Percentiles rank a stretch among this genome's conserved stretches.
phyloP scores from a whole-genome alignment of 2,888 invertebrate species.

The Ornithoptera priamus region DNA sequence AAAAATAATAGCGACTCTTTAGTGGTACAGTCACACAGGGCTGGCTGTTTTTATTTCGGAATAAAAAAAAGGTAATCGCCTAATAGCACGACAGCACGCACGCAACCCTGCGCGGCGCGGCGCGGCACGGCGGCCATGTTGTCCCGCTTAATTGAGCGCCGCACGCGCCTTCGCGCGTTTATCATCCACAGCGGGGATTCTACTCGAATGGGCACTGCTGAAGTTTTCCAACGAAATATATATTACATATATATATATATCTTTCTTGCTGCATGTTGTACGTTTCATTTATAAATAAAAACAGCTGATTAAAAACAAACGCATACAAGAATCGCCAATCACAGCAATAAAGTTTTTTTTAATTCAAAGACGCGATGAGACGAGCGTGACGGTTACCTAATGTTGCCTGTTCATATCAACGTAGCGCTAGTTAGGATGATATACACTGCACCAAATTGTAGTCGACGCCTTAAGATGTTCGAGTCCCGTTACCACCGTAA shows the following conservation, averaged over 20 bases:
- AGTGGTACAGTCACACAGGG: slow-evolving; percentile 3
- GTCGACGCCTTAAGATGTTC: too few relatives aligned
- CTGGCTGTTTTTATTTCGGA: slow-evolving; percentile 18
- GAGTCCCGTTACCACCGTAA: too few relatives aligned
- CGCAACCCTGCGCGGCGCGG: slow-evolving; percentile 15
- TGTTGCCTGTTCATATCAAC: too few relatives aligned
- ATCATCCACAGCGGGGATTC: slow-evolving; percentile 29
- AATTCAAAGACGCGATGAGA: too few relatives aligned
- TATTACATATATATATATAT: not conserved
- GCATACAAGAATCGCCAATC: too few relatives aligned
- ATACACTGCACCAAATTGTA: too few relatives aligned
- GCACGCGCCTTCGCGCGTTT: slow-evolving; percentile 34
- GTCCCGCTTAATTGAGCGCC: slow-evolving; percentile 32
- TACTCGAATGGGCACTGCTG: slow-evolving; percentile 9
- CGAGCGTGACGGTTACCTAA: too few relatives aligned
- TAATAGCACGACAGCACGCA: slow-evolving; percentile 24
- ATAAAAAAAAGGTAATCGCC: slow-evolving; percentile 25
- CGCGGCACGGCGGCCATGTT: slow-evolving; percentile 27
- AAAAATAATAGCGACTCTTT: slow-evolving; percentile 15
- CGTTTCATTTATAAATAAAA: not conserved
- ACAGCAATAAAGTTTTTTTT: too few relatives aligned
- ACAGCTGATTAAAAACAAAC: too few relatives aligned
- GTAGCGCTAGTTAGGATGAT: too few relatives aligned
- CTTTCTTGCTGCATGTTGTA: not conserved
- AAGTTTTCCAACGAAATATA: slow-evolving; percentile 14